These are phyloP conservation scores for Distichodus sexfasciatus DNA, from an alignment of 2,797 vertebrate genomes.

Conservation along the genomic window DNA sequence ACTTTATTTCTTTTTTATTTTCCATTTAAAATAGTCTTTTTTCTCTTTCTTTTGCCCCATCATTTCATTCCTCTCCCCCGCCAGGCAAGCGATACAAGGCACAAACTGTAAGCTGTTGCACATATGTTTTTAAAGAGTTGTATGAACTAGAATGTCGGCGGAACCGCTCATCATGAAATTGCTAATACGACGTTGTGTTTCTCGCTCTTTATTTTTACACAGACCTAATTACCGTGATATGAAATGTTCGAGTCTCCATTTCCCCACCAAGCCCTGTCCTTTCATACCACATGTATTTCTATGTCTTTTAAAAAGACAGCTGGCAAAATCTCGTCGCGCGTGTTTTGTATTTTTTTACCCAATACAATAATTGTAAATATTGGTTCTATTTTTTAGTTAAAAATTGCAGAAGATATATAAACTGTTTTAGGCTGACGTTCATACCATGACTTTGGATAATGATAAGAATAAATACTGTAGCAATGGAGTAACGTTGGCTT, in stretches of 20 bases:
- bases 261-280: constrained; percentile 74
- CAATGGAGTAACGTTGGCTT: neutral
- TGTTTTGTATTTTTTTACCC: constrained; percentile 94
- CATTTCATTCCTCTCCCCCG: neutral
- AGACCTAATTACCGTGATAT: constrained; percentile 2
- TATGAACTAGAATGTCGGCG: constrained; percentile 20
- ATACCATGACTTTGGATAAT: constrained; percentile 20
- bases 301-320: constrained; percentile 95
- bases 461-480: constrained; percentile 52
- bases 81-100: constrained; percentile 8
- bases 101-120: constrained; percentile 41
- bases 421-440: constrained; percentile 36
- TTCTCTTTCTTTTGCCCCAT: constrained; percentile 4
- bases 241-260: constrained; percentile 14
- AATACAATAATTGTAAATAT: constrained; percentile 66
- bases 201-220: constrained; percentile 27
- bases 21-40: constrained; percentile 20
- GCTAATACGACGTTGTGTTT: constrained; percentile 17
- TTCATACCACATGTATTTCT: constrained; percentile 89
- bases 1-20: constrained; percentile 19
- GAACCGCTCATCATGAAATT: constrained; percentile 20
- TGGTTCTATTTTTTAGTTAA: constrained; percentile 52
- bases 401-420: constrained; percentile 40
- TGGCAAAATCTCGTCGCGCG: constrained; percentile 87
- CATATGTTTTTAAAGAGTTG: constrained; percentile 23